phyloP scores from a whole-genome alignment of 1,140 invertebrate genomes.

The Euglossa dilemma region DNA sequence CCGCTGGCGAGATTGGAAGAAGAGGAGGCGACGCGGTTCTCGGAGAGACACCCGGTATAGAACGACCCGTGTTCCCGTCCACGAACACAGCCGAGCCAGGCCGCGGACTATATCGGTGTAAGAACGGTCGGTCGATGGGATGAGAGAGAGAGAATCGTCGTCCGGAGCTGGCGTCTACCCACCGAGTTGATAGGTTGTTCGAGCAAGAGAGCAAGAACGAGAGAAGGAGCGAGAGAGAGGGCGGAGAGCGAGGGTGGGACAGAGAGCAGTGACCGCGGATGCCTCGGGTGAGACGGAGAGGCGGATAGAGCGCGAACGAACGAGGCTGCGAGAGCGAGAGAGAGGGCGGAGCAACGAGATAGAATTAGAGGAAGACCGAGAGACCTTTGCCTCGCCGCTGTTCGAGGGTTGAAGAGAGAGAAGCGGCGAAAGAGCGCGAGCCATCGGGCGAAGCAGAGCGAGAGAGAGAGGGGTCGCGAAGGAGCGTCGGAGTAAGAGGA shows the following conservation, averaged over 20 bases:
- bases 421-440: constrained; percentile 41
- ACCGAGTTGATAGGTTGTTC: constrained; percentile 83
- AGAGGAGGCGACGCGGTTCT: background rate
- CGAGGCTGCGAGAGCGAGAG: constrained; percentile 76
- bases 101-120: constrained; percentile 80
- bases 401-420: constrained; percentile 52
- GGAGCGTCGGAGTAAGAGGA: constrained; percentile 20
- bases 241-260: constrained; percentile 37
- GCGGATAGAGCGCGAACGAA: constrained; percentile 46
- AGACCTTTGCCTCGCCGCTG: constrained; percentile 51
- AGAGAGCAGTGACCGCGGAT: constrained; percentile 49
- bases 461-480: constrained; percentile 8
- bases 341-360: constrained; percentile 74
- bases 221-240: constrained; percentile 40
- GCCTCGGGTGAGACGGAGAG: constrained; percentile 9
- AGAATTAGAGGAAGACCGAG: constrained; percentile 80
- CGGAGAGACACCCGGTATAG: constrained; percentile 69
- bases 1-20: background rate
- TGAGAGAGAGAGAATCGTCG: constrained; percentile 79
- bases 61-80: constrained; percentile 73
- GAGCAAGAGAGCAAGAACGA: constrained; percentile 76
- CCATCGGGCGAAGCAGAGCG: background rate
- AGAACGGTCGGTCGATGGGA: constrained; percentile 81
- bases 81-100: constrained; percentile 74
- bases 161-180: constrained; percentile 80